Conservation (phyloP, 2,113 vertebrate species). For the Rhynchomys soricoides region DNA sequence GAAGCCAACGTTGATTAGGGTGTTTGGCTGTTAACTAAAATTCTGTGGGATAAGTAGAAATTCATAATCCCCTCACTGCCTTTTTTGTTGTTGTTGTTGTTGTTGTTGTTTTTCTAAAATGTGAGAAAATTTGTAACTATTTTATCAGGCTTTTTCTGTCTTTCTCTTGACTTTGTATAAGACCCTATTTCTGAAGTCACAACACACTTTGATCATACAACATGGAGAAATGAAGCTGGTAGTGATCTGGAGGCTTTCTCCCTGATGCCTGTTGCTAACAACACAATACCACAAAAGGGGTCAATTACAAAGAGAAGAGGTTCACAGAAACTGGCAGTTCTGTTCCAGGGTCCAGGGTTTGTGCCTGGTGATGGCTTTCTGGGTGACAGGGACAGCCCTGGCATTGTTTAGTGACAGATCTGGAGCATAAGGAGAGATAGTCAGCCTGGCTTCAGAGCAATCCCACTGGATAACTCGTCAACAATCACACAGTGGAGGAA, state of each 20-base stretch:
- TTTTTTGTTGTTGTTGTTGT: too few species aligned
- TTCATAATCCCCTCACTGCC: background rate
- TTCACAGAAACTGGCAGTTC: background rate
- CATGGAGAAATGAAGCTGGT: background rate
- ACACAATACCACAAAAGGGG: background rate
- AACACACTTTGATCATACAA: background rate
- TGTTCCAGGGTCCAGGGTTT: background rate
- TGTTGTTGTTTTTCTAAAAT: background rate
- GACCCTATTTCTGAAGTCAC: background rate
- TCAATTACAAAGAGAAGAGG: background rate
- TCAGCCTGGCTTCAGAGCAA: background rate
- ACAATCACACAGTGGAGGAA: background rate
- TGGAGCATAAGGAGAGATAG: background rate
- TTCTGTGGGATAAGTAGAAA: background rate
- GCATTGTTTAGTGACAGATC: background rate
- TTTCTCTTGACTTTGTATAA: background rate
- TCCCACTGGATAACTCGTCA: background rate
- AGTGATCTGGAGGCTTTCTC: background rate
- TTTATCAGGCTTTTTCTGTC: background rate
- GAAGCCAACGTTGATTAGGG: background rate
- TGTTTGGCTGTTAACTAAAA: conserved; percentile 34
- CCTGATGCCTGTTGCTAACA: background rate
- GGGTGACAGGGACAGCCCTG: background rate
- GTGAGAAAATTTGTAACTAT: background rate
- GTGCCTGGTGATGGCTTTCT: background rate